phyloP scores from a whole-genome alignment of 2,797 vertebrate species.

The Siniperca obscura region DNA sequence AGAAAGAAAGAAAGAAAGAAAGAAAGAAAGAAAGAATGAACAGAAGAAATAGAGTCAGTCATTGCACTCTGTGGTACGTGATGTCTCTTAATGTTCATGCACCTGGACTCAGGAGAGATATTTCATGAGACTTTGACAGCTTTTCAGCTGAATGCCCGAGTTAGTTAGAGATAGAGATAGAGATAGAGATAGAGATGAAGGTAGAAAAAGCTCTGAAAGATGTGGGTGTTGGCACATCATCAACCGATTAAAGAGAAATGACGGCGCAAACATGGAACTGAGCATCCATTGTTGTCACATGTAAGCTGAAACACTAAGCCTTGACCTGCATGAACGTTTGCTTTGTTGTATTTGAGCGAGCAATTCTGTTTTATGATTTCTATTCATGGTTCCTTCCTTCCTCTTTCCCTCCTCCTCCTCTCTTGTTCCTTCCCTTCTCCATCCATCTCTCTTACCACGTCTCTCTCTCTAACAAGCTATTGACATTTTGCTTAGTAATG shows the following conservation, averaged over 20 bases:
- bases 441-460: constrained; percentile 57
- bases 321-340: constrained; percentile 17
- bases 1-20: background rate
- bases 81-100: constrained; percentile 44
- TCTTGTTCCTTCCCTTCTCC: constrained; percentile 20
- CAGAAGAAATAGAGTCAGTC: constrained; percentile 13
- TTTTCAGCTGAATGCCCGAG: constrained; percentile 51
- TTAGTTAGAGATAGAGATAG: constrained; percentile 36
- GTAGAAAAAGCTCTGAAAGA: constrained; percentile 24
- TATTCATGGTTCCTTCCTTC: background rate
- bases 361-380: constrained; percentile 6
- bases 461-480: constrained; percentile 73
- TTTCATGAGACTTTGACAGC: constrained; percentile 48
- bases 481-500: constrained; percentile 81
- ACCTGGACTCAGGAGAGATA: constrained; percentile 29
- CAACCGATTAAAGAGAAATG: constrained; percentile 67
- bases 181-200: constrained; percentile 33
- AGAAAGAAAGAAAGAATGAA: background rate
- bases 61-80: background rate
- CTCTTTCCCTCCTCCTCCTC: constrained; percentile 9
- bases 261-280: constrained; percentile 28
- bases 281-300: constrained; percentile 46
- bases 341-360: background rate
- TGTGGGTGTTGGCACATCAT: constrained; percentile 50
- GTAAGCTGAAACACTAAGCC: constrained; percentile 24